phyloP scores from a whole-genome alignment of 2,888 invertebrate species.

The Drosophila ustulata region DNA sequence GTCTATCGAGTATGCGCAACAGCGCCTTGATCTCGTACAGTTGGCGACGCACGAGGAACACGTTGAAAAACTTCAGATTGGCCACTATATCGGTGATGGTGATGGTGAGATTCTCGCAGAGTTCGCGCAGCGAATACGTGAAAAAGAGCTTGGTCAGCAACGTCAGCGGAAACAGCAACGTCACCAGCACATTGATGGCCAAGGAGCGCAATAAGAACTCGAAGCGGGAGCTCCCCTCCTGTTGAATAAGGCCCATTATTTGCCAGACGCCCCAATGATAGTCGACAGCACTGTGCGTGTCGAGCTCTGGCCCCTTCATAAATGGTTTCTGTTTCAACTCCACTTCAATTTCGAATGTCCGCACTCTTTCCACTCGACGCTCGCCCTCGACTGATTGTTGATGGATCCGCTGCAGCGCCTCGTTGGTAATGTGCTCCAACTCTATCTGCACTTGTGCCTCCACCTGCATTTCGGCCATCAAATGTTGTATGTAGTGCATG shows the following conservation, averaged over 20 bases:
- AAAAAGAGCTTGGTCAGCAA: constrained; percentile 73
- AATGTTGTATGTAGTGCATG: not conserved
- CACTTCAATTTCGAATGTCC: too few species aligned
- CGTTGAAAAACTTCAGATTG: constrained; percentile 81
- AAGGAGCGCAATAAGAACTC: constrained; percentile 62
- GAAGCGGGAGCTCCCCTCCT: constrained; percentile 1
- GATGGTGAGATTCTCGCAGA: constrained; percentile 82
- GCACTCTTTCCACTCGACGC: not conserved
- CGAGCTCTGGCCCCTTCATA: constrained; percentile 7
- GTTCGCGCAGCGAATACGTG: constrained; percentile 63
- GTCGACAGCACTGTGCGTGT: constrained; percentile 72
- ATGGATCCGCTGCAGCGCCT: not conserved
- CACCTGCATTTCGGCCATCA: not conserved
- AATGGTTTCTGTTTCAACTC: too few species aligned
- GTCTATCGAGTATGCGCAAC: constrained; percentile 42
- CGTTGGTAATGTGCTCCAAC: not conserved
- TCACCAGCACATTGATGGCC: constrained; percentile 70
- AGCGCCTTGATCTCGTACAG: constrained; percentile 61
- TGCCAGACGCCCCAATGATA: constrained; percentile 83
- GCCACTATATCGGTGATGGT: constrained; percentile 80
- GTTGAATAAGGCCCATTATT: constrained; percentile 73
- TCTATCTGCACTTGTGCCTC: not conserved
- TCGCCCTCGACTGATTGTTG: not conserved
- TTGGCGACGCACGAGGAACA: constrained; percentile 71
- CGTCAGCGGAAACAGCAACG: constrained; percentile 80